These are phyloP conservation scores for Seriola aureovittata DNA, from an alignment of 2,113 vertebrate species.

Conservation along the genomic window DNA sequence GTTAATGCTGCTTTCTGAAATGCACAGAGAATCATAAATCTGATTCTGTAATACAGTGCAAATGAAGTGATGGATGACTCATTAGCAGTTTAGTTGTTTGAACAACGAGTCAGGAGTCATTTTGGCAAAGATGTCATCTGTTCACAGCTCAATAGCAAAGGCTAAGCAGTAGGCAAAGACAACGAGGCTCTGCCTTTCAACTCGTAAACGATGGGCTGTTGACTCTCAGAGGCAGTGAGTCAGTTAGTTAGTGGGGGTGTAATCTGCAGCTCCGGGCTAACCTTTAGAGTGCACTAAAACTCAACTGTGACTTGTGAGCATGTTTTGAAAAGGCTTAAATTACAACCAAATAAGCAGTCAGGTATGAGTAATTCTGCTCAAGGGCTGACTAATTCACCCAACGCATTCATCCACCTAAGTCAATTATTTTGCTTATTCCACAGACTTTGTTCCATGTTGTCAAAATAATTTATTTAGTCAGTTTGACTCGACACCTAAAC, in stretches of 20 bases:
- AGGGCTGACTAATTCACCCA: not conserved
- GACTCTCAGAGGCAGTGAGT: slow-evolving; percentile 33
- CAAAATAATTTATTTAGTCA: not conserved
- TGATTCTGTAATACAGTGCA: not conserved
- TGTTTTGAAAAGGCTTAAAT: slow-evolving; percentile 24
- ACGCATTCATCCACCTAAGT: not conserved
- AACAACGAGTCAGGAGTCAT: not conserved
- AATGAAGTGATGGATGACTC: not conserved
- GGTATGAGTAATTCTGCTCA: slow-evolving; percentile 2
- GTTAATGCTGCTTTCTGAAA: not conserved
- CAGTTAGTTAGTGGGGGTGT: slow-evolving; percentile 26
- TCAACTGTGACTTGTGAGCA: slow-evolving; percentile 26
- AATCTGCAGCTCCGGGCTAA: slow-evolving; percentile 40
- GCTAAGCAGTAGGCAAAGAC: not conserved
- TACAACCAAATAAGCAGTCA: slow-evolving; percentile 8
- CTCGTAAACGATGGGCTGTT: slow-evolving; percentile 27
- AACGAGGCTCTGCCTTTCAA: slow-evolving; percentile 1
- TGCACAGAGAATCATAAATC: not conserved
- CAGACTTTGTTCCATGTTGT: not conserved
- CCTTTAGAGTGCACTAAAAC: slow-evolving; percentile 21
- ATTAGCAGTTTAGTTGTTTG: not conserved
- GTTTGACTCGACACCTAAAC: not conserved
- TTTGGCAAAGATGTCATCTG: slow-evolving; percentile 9
- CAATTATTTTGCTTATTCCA: not conserved
- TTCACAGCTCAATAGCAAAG: not conserved